phyloP scores from a whole-genome alignment of 2,888 invertebrate genomes.

The Halictus quadricinctus region DNA sequence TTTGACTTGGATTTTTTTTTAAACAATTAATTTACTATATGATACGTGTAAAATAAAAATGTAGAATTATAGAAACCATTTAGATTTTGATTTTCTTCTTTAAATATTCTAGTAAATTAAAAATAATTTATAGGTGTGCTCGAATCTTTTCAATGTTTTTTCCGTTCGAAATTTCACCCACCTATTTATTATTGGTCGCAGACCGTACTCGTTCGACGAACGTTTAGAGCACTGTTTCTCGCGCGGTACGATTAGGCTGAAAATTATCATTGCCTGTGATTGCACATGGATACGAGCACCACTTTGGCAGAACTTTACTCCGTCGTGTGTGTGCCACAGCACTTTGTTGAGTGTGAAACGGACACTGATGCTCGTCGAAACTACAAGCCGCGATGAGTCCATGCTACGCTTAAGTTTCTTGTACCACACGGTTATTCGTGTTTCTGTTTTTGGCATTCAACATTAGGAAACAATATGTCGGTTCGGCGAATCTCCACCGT shows the following conservation, averaged over 20 bases:
- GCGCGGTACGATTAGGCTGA: slow-evolving; percentile 18
- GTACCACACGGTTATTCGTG: neutral
- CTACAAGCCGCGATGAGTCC: neutral
- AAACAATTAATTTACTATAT: no score
- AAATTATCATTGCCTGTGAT: slow-evolving; percentile 36
- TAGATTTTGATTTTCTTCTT: no score
- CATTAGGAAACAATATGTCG: neutral
- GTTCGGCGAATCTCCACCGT: neutral
- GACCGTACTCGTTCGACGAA: neutral
- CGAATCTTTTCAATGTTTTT: no score
- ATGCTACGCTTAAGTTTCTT: neutral
- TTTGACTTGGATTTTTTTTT: no score
- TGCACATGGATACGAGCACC: slow-evolving; percentile 10
- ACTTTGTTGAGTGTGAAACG: slow-evolving; percentile 32
- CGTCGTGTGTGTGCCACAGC: neutral
- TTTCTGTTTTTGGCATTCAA: neutral
- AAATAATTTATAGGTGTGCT: no score
- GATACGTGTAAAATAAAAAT: no score
- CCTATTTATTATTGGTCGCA: neutral
- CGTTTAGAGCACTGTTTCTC: slow-evolving; percentile 14
- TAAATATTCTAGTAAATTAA: no score
- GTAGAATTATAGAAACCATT: no score
- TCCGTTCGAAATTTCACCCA: no score
- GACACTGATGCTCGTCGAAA: neutral
- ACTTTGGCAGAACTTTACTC: slow-evolving; percentile 22